Evolutionary conservation across 2,888 invertebrate genomes (phyloP), one percentile per base, ranked within the genome.

Genomic region (Nycteola revayana): DNA sequence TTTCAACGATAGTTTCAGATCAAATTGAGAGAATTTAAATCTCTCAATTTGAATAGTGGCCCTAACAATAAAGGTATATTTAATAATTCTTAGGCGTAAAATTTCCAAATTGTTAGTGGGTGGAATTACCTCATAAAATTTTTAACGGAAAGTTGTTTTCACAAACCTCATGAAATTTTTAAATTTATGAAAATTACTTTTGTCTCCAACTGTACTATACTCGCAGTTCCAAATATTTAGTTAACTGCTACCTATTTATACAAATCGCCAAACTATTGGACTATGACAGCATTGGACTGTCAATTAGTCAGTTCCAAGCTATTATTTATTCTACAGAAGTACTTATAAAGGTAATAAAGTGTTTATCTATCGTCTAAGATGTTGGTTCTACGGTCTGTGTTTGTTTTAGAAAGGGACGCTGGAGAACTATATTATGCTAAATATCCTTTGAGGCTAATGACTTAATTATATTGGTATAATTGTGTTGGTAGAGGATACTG

Each of bases 211-310:
- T 46, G 52, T 74, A 65, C 61, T 7, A 28, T 38, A 42, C 47
- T 25, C 30, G 37, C 36, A 45, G 36, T 18, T 30, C 42, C 51
- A 50, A 64, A 64, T 68, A 69, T 74, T 75, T 67, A 63, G 55
- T 53, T 60, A 60, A 49, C 49, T 36, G 35, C 53, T 42, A 10
- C 43, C 39, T 71, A 66, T 80, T 77, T 75, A 73, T 74, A 66
- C 61, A 74, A 75, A 77, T 75, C 63, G 66, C 66, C 70, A 51
- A 79, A 80, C 80, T 76, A 75, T 75, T 57, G 73, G 62, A 68
- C 71, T 67, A 67, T 66, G 62, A 60, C 60, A 57, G 58, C 69
- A 68, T 75, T 61, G 63, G 57, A 65, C 66, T 78, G 75, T 77
- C 84, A 83, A 82, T 83, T 84, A 81, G 58, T 60, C 42, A 60